phyloP scores from a whole-genome alignment of 2,113 vertebrate species.

The Cyprinodon brontotheroides region DNA sequence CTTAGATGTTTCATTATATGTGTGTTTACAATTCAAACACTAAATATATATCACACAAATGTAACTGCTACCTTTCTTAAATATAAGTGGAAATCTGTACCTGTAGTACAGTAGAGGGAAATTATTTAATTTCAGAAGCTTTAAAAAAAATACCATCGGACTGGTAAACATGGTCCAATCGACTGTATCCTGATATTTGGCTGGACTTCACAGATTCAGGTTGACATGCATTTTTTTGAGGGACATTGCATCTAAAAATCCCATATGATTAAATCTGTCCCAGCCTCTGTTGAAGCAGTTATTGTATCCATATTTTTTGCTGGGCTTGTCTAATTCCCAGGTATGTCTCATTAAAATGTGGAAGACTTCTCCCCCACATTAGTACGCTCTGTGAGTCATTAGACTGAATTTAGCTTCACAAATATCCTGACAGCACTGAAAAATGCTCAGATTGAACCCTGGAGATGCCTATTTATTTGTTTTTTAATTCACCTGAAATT shows the following conservation, averaged over 20 bases:
- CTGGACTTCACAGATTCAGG: background rate
- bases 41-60: too few relatives aligned
- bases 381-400: conserved; percentile 61
- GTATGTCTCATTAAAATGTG: conserved; percentile 41
- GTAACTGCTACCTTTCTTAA: too few relatives aligned
- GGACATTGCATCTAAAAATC: too few relatives aligned
- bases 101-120: background rate
- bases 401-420: conserved; percentile 63
- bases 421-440: conserved; percentile 20
- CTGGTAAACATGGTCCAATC: too few relatives aligned
- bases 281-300: conserved; percentile 9
- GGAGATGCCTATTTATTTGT: background rate
- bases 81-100: background rate
- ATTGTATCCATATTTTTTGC: conserved; percentile 30
- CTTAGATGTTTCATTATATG: too few relatives aligned
- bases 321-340: conserved; percentile 40
- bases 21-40: too few relatives aligned
- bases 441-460: conserved; percentile 10
- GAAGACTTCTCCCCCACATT: conserved; percentile 39
- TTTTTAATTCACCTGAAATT: conserved; percentile 1
- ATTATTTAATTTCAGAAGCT: too few relatives aligned
- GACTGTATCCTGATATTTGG: background rate
- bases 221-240: background rate
- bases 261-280: too few relatives aligned
- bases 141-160: too few relatives aligned